These are phyloP conservation scores for Scolanthus callimorphus DNA, from an alignment of 92 coral and sea anemone genomes.

Conservation along the genomic window DNA sequence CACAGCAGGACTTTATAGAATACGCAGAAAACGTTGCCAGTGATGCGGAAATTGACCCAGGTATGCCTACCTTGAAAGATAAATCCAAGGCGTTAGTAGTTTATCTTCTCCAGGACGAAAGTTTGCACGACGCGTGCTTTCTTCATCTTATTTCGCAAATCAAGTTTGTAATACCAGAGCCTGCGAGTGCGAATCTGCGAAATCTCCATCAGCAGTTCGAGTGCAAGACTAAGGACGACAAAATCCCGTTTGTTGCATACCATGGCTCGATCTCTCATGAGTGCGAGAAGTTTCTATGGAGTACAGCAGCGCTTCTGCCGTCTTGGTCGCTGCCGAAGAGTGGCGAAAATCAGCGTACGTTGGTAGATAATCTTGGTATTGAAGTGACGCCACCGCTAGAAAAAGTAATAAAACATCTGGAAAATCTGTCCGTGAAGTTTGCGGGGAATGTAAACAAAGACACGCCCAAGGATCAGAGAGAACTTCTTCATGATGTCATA, in stretches of 20 bases:
- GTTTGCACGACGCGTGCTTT: slow-evolving; percentile 75
- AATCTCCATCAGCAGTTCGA: slow-evolving; percentile 64
- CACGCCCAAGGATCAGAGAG: slow-evolving; percentile 79
- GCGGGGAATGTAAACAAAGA: slow-evolving; percentile 89
- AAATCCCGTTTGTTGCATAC: slow-evolving; percentile 75
- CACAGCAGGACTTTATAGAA: slow-evolving; percentile 85
- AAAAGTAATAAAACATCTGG: slow-evolving; percentile 78
- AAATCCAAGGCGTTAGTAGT: slow-evolving; percentile 70
- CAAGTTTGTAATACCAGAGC: slow-evolving; percentile 78
- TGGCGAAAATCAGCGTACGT: slow-evolving; percentile 32
- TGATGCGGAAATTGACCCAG: slow-evolving; percentile 36
- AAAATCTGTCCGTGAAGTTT: slow-evolving; percentile 57
- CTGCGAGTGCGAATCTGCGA: slow-evolving; percentile 51
- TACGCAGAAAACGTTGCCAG: slow-evolving; percentile 69
- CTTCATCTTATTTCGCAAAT: slow-evolving; percentile 74
- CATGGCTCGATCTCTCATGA: slow-evolving; percentile 80
- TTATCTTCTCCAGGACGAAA: slow-evolving; percentile 63
- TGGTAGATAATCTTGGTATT: slow-evolving; percentile 76
- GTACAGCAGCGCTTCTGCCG: slow-evolving; percentile 72
- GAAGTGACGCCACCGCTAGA: slow-evolving; percentile 74
- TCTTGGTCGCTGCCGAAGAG: slow-evolving; percentile 75
- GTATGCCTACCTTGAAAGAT: slow-evolving; percentile 32
- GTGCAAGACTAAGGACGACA: slow-evolving; percentile 50
- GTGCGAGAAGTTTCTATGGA: slow-evolving; percentile 81
- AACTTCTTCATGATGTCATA: slow-evolving; percentile 77